A percentile compares a stretch with the other conserved stretches of the same genome.
Evolutionary conservation across 35 echinoderm and acorn worm species (phyloP).

Genomic region (Holothuria glaberrima): DNA sequence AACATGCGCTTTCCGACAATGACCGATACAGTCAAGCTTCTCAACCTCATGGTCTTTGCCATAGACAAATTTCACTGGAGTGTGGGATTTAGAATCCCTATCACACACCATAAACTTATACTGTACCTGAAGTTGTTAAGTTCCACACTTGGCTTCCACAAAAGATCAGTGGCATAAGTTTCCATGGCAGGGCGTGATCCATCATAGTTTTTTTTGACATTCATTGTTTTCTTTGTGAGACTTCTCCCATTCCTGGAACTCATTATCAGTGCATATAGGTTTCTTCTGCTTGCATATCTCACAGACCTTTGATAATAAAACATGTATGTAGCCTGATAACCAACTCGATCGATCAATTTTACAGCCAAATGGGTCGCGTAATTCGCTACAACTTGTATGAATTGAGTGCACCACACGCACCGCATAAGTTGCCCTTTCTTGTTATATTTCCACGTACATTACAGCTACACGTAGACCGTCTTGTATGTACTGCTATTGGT

Average conservation of each 20-base stretch:
- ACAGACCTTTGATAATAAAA: too few relatives aligned
- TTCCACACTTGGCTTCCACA: constrained; percentile 1
- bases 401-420: too few relatives aligned
- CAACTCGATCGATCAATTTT: too few relatives aligned
- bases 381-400: too few relatives aligned
- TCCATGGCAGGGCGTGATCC: constrained; percentile 31
- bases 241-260: background rate
- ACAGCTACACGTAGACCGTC: too few relatives aligned
- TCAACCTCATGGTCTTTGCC: background rate
- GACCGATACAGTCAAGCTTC: constrained; percentile 19
- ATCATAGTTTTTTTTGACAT: background rate
- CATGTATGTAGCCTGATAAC: too few relatives aligned
- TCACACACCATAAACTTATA: constrained; percentile 55
- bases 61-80: background rate
- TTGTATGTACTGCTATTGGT: too few relatives aligned
- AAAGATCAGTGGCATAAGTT: constrained; percentile 1
- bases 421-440: too few relatives aligned
- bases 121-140: background rate
- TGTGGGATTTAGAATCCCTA: constrained; percentile 9
- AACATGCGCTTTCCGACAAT: constrained; percentile 17
- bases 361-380: too few relatives aligned
- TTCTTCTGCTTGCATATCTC: too few relatives aligned
- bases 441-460: too few relatives aligned
- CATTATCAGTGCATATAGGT: too few relatives aligned
- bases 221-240: background rate